phyloP scores from a whole-genome alignment of 2,797 vertebrate species.

The Urophycis tenuis region DNA sequence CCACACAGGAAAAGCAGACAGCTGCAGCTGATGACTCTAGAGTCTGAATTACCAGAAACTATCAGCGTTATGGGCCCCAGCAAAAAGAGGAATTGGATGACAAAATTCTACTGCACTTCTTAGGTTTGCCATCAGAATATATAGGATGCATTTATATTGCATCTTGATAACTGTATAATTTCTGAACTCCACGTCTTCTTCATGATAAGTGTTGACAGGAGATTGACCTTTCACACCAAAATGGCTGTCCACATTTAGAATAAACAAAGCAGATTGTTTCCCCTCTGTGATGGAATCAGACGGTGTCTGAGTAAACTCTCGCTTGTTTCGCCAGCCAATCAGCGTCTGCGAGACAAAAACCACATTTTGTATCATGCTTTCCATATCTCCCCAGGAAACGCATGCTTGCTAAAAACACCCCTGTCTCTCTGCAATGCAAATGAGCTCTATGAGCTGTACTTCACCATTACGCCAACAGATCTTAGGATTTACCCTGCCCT shows the following conservation, averaged over 20 bases:
- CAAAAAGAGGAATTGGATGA: not conserved
- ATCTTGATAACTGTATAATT: not conserved
- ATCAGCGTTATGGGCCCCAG: not conserved
- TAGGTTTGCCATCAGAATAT: not conserved
- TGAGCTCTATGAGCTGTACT: slow-evolving; percentile 33
- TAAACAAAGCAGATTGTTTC: slow-evolving; percentile 28
- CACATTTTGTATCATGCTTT: slow-evolving; percentile 63
- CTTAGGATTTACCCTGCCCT: slow-evolving; percentile 57
- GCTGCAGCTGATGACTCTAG: not conserved
- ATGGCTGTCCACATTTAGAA: slow-evolving; percentile 2
- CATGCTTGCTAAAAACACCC: slow-evolving; percentile 48
- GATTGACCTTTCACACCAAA: not conserved
- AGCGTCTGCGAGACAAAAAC: slow-evolving; percentile 45
- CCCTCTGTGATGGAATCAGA: slow-evolving; percentile 41
- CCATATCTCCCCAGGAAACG: slow-evolving; percentile 72
- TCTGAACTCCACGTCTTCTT: not conserved
- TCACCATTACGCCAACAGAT: slow-evolving; percentile 28
- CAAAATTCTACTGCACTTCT: not conserved
- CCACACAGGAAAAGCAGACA: slow-evolving; percentile 1
- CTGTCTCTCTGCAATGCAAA: slow-evolving; percentile 51
- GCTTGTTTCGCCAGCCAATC: slow-evolving; percentile 33
- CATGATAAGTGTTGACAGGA: not conserved
- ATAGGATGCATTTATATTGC: not conserved
- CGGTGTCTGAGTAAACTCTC: slow-evolving; percentile 39
- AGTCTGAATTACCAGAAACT: not conserved